Evolutionary conservation across 2,888 invertebrate genomes (phyloP), one percentile per base, ranked within the genome.

Genomic region (Nebria brevicollis): DNA sequence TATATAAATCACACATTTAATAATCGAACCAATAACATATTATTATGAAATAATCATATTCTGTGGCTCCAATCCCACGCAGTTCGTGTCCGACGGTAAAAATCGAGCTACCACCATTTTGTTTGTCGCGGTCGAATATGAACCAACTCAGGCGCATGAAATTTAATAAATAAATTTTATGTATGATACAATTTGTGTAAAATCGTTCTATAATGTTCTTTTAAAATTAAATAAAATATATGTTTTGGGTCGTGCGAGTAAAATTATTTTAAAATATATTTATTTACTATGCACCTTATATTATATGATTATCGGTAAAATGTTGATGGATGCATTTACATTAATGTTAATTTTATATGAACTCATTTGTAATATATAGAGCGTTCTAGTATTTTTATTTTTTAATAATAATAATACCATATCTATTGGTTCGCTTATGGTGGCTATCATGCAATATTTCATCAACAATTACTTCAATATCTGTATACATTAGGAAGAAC

Each of bases 381-480:
- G 54, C 8, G 54, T 54, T 54, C 54, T 54, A 54, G 8, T 54
- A 11, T 13, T 54, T 54, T 13, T 54, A 54, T 54, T 54, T 54
- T 54, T 54, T 54, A 54, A 54, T 13, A 54, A 54, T 13, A 54
- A 54, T 54, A 11, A 70, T 70, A 70, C 34, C 11, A 26, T 34
- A 25, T 70, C 5, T 70, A 70, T 65, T 4, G 77, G 66, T 73
- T 41, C 34, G 26, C 43, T 15, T 41, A 43, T 41, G 42, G n/a
- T 68, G 68, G 43, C 68, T 15, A 74, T n/a, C 66, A 66, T 75
- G 42, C 43, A 79, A 79, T 75, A 75, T 75, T 68, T 75, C 74
- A 79, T 79, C 42, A 79, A 74, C 43, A 79, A 79, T 79, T 66
- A 79, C 78, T 66, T 66, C 26, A 26, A 73, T 79, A 79, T 79